Evolutionary conservation across 2,113 vertebrate species (phyloP).

Genomic region (Pituophis catenifer): DNA sequence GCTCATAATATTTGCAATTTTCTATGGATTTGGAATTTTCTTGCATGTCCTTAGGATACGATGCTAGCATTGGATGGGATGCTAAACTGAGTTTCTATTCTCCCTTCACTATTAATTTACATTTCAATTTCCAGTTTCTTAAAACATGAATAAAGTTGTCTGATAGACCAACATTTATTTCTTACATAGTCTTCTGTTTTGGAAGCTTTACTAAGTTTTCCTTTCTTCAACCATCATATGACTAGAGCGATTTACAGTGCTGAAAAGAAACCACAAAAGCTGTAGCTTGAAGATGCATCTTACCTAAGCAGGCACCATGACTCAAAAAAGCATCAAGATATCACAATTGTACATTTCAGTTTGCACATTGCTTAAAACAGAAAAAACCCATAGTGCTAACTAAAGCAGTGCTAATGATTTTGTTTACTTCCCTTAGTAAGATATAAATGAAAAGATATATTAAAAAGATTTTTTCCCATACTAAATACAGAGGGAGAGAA

Average conservation of each 20-base stretch:
- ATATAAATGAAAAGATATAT: conserved; percentile 16
- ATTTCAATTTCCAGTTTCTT: conserved; percentile 44
- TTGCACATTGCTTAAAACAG: conserved; percentile 58
- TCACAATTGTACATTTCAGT: conserved; percentile 51
- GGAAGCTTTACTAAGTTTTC: conserved; percentile 51
- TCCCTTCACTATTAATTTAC: conserved; percentile 13
- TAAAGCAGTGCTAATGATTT: conserved; percentile 37
- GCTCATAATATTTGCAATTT: not conserved
- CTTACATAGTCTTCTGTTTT: conserved; percentile 46
- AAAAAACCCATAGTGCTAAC: conserved; percentile 21
- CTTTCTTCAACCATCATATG: conserved; percentile 36
- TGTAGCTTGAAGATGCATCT: conserved; percentile 51
- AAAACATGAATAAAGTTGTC: conserved; percentile 36
- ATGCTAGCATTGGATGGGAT: not conserved
- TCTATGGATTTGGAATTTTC: not conserved
- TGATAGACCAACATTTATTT: conserved; percentile 13
- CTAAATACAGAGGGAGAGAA: not conserved
- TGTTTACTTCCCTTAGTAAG: conserved; percentile 29
- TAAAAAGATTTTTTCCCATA: not conserved
- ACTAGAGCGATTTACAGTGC: conserved; percentile 14
- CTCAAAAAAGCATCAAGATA: conserved; percentile 48
- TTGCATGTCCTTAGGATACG: not conserved
- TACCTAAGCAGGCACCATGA: conserved; percentile 55
- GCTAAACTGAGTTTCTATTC: not conserved
- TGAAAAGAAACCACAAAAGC: conserved; percentile 50